Percentiles rank a stretch among this genome's conserved stretches.
These are phyloP conservation scores for Drosophila nasuta DNA, from an alignment of 1,140 invertebrate genomes.

Conservation along the genomic window DNA sequence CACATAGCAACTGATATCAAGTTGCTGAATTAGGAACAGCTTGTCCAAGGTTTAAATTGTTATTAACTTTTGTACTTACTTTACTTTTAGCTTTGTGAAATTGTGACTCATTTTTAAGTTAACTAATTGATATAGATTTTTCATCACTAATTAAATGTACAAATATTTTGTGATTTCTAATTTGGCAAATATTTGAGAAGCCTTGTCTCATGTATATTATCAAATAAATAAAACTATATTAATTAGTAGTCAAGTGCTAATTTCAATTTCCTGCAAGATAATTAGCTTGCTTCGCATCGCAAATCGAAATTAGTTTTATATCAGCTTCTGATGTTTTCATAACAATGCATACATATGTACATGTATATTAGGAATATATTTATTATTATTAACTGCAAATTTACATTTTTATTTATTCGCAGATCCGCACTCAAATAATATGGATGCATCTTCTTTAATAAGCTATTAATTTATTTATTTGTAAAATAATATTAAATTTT, in stretches of 20 bases:
- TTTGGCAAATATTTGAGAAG: not conserved
- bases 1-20: conserved; percentile 22
- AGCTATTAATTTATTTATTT: no score
- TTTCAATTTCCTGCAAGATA: conserved; percentile 9
- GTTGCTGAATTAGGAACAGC: not conserved
- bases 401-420: no score
- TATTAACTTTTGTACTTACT: conserved; percentile 5
- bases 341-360: not conserved
- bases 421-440: no score
- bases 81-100: not conserved
- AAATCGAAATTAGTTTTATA: not conserved
- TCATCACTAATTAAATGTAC: not conserved
- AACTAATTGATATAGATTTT: not conserved
- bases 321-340: not conserved
- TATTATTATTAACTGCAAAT: no score
- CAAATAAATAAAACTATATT: not conserved
- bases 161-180: not conserved
- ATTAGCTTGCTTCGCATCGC: not conserved
- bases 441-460: no score
- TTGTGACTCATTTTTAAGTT: not conserved
- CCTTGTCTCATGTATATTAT: no score
- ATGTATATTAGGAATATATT: no score
- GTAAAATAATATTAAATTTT: no score
- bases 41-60: not conserved
- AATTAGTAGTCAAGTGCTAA: conserved; percentile 13